Evolutionary conservation across 2,797 vertebrate genomes (phyloP).

Genomic region (Denticeps clupeoides): DNA sequence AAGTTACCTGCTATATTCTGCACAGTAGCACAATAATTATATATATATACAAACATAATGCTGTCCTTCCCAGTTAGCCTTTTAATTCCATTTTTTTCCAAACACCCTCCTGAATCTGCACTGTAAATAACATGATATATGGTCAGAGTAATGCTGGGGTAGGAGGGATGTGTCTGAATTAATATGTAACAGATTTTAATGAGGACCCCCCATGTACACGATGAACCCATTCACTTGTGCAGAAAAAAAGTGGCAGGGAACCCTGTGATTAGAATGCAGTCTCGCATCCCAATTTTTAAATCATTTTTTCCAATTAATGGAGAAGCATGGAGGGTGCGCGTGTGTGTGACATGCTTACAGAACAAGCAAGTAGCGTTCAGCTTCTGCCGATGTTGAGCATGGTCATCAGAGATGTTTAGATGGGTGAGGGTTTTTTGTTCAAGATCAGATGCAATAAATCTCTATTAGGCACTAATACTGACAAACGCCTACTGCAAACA

Average conservation of each 20-base stretch:
- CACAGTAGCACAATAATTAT: too few relatives aligned
- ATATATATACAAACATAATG: too few relatives aligned
- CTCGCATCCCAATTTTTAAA: conserved; percentile 5
- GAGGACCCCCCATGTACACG: neutral
- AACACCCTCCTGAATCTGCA: too few relatives aligned
- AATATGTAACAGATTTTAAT: neutral
- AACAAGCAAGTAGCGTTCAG: conserved; percentile 7
- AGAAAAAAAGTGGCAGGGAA: neutral
- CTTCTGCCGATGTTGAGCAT: neutral
- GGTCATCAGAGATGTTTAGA: neutral
- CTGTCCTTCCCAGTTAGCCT: too few relatives aligned
- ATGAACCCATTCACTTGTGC: conserved; percentile 2
- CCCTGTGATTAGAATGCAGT: conserved; percentile 16
- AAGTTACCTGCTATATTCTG: too few relatives aligned
- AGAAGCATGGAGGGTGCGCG: neutral
- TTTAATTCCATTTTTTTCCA: too few relatives aligned
- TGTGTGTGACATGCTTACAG: conserved; percentile 11
- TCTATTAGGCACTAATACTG: too few relatives aligned
- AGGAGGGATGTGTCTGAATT: neutral
- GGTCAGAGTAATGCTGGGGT: neutral
- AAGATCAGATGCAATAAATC: too few relatives aligned
- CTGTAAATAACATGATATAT: too few relatives aligned
- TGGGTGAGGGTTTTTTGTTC: too few relatives aligned
- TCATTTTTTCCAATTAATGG: conserved; percentile 22
- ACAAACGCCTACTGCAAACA: too few relatives aligned